phyloP scores from a whole-genome alignment of 2,797 vertebrate genomes.

The Cirrhinus mrigala region DNA sequence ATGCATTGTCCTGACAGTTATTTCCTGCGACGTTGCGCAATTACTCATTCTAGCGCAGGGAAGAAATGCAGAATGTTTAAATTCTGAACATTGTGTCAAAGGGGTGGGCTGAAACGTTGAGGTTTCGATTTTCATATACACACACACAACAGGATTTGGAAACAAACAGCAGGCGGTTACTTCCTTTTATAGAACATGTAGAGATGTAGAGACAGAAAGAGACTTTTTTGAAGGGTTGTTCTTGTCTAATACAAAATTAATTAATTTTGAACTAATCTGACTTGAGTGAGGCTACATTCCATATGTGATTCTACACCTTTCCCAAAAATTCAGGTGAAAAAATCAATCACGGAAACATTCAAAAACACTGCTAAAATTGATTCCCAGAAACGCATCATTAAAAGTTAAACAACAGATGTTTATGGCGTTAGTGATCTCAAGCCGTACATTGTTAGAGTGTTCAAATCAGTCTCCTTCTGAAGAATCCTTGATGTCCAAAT shows the following conservation, averaged over 20 bases:
- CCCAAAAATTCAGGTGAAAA: background rate
- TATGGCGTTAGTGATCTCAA: slow-evolving; percentile 26
- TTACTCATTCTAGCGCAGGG: slow-evolving; percentile 48
- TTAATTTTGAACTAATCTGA: background rate
- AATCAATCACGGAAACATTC: background rate
- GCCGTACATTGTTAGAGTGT: background rate
- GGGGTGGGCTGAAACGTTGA: slow-evolving; percentile 51
- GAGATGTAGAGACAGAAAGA: background rate
- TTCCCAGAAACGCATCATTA: background rate
- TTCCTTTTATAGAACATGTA: slow-evolving; percentile 26
- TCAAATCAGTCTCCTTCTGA: slow-evolving; percentile 50
- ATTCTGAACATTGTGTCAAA: slow-evolving; percentile 48
- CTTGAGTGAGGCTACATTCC: background rate
- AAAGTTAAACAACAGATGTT: slow-evolving; percentile 22
- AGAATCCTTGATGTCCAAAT: slow-evolving; percentile 66
- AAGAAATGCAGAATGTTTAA: slow-evolving; percentile 48
- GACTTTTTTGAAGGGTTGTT: slow-evolving; percentile 11
- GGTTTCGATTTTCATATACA: slow-evolving; percentile 62
- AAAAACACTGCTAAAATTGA: background rate
- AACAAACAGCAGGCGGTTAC: slow-evolving; percentile 58
- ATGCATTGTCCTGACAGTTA: slow-evolving; percentile 13
- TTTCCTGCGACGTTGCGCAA: slow-evolving; percentile 45
- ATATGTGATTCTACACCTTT: background rate
- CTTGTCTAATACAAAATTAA: background rate
- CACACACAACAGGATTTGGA: slow-evolving; percentile 59